These are phyloP conservation scores for Larimichthys polyactis DNA, from an alignment of 2,113 vertebrate genomes.

Conservation along the genomic window DNA sequence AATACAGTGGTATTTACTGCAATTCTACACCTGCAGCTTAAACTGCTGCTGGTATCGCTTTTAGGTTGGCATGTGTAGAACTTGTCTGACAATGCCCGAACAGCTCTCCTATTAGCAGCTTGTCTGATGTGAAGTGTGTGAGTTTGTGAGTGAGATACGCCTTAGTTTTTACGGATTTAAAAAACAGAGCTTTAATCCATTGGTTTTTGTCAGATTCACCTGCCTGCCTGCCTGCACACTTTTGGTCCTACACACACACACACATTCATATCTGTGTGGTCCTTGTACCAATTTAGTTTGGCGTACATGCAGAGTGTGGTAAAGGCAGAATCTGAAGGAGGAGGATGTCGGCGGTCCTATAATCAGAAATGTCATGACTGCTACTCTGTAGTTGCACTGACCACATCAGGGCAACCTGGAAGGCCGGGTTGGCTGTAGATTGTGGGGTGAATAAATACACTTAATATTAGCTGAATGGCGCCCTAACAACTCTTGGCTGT, in stretches of 20 bases:
- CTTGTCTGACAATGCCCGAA: neutral
- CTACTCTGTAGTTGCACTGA: conserved; percentile 19
- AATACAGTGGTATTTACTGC: neutral
- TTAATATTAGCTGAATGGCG: conserved; percentile 46
- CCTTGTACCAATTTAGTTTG: conserved; percentile 18
- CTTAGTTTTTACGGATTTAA: neutral
- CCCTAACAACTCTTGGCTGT: conserved; percentile 6
- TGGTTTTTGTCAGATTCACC: conserved; percentile 1
- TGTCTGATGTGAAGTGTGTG: too few relatives aligned
- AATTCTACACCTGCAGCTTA: neutral
- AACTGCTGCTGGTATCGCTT: neutral
- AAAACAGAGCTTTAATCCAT: neutral
- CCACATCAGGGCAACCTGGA: conserved; percentile 49
- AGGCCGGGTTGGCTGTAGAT: conserved; percentile 25
- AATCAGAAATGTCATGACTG: conserved; percentile 47
- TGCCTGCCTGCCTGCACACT: conserved; percentile 10
- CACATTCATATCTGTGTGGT: conserved; percentile 30
- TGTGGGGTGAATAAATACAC: conserved; percentile 25
- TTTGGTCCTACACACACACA: neutral
- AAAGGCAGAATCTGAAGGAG: conserved; percentile 20
- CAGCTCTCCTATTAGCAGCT: too few relatives aligned
- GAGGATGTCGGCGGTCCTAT: neutral
- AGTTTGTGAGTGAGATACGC: neutral
- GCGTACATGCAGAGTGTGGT: conserved; percentile 23
- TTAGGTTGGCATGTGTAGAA: neutral